Base-by-base conservation (phyloP, 2,888 invertebrate genomes). In the Dendrolimus houi region DNA sequence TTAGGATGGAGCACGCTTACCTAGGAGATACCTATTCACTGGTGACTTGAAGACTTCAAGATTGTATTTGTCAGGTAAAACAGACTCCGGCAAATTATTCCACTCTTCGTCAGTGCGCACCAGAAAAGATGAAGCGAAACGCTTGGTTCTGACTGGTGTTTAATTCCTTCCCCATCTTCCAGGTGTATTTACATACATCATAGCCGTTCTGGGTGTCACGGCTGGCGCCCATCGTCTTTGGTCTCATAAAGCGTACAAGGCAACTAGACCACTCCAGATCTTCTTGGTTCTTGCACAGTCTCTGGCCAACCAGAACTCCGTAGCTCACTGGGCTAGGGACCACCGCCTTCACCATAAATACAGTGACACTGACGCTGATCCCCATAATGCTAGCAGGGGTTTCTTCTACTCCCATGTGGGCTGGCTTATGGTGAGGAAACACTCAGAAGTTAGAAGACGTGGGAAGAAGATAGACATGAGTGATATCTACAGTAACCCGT, bases 331-430 rank as follows among this genome's bases (percentile, higher is more conserved):
- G 52, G 53, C 52, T 7, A 59, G 55, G 10, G 58, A 61, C 13
- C 61, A 61, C 41, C 55, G 61, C 1, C 57, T 60, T 0, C 63
- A 63, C 47, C 63, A 63, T 40, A 61, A 58, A 53, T 65, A 64
- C 14, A 62, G 62, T 8, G 68, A 68, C n/a, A 68, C 68, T 0
- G 66, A 67, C n/a, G 64, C 63, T 0, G 68, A 69, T 52, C 95
- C 95, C 0, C 95, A 95, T 73, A 95, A 95, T 71, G 93, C 94
- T 7, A 93, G 70, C 13, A 85, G 95, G 55, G 96, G 96, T 7
- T 95, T 96, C 83, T 96, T 96, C 89, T 96, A 95, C 79, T 89
- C 95, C 1, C 96, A 96, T 75, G 87, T 96, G 60, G 96, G 96
- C 13, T 96, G 96, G 96, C 81, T 96, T 52, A 70, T 96, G 60